Conservation (phyloP, 2,888 invertebrate species). For the Brenthis daphne region DNA sequence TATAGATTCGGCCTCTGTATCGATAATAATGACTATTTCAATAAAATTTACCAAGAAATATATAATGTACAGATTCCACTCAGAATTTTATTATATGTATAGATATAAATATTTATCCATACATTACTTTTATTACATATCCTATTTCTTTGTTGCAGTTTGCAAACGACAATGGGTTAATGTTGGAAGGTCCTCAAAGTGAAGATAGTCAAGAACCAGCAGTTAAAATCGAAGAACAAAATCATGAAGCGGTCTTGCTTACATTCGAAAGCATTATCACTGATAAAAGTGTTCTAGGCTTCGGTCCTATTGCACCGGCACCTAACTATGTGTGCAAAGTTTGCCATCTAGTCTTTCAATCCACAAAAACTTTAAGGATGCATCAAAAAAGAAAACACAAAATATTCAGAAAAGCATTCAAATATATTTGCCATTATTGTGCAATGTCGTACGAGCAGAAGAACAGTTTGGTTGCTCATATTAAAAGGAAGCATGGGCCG, state of each 20-base stretch:
- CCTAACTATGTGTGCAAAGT: constrained; percentile 61
- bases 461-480: constrained; percentile 69
- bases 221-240: constrained; percentile 62
- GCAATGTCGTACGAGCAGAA: constrained; percentile 71
- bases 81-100: too few relatives aligned
- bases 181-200: constrained; percentile 53
- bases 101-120: neutral
- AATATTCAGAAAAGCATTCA: constrained; percentile 57
- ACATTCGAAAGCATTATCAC: constrained; percentile 68
- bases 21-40: too few relatives aligned
- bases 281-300: constrained; percentile 47
- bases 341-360: constrained; percentile 71
- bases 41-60: too few relatives aligned
- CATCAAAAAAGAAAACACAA: constrained; percentile 72
- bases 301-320: constrained; percentile 36
- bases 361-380: constrained; percentile 61
- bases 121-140: constrained; percentile 2
- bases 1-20: too few relatives aligned
- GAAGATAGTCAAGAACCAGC: constrained; percentile 61
- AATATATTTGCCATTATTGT: constrained; percentile 68
- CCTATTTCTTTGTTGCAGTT: constrained; percentile 53
- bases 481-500: constrained; percentile 69
- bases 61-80: too few relatives aligned
- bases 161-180: constrained; percentile 53
- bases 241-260: constrained; percentile 60